Percentiles rank a stretch among this genome's conserved stretches.
Evolutionary conservation across 2,797 vertebrate species (phyloP).

Genomic region (Saxicola maurus): DNA sequence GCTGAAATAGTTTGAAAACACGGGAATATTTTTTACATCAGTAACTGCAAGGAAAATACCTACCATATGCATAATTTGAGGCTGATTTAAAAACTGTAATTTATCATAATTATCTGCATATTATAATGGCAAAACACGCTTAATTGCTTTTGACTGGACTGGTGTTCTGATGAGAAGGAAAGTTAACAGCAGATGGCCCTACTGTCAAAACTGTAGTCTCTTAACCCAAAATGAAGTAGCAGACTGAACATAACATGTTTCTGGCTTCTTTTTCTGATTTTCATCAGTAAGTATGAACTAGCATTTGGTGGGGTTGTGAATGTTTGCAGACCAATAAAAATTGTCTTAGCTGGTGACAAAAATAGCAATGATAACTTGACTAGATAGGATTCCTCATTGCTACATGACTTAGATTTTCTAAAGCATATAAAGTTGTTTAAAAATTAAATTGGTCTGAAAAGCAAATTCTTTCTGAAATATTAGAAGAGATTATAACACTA

Average conservation of each 20-base stretch:
- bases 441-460: neutral
- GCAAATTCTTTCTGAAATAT: neutral
- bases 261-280: slow-evolving; percentile 48
- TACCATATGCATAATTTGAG: slow-evolving; percentile 73
- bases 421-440: neutral
- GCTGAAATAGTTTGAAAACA: slow-evolving; percentile 69
- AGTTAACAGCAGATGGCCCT: slow-evolving; percentile 75
- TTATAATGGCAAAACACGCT: slow-evolving; percentile 75
- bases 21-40: slow-evolving; percentile 62
- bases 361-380: slow-evolving; percentile 44
- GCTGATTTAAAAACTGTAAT: slow-evolving; percentile 73
- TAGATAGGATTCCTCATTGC: slow-evolving; percentile 19
- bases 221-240: slow-evolving; percentile 65
- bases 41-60: slow-evolving; percentile 71
- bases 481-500: neutral
- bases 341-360: slow-evolving; percentile 45
- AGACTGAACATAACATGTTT: slow-evolving; percentile 54
- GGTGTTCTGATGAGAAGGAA: slow-evolving; percentile 68
- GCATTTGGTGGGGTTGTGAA: slow-evolving; percentile 65
- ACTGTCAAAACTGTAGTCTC: slow-evolving; percentile 70
- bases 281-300: slow-evolving; percentile 52
- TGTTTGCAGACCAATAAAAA: slow-evolving; percentile 59
- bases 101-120: slow-evolving; percentile 80
- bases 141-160: slow-evolving; percentile 80
- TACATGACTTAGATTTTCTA: slow-evolving; percentile 9